Conservation (phyloP, 2,113 vertebrate genomes). For the Sorex fumeus region DNA sequence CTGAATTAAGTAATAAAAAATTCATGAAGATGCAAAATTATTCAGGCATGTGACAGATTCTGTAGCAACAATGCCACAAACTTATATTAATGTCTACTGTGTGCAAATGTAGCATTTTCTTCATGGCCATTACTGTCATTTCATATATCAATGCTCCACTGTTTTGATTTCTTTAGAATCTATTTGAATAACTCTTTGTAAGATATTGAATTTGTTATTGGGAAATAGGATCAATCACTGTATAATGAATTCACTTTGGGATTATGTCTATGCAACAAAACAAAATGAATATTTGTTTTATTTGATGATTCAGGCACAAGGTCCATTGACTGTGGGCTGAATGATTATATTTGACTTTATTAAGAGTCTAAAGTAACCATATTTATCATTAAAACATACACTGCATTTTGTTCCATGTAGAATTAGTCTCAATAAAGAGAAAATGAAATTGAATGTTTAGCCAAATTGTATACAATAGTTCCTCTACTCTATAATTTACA, state of each 20-base stretch:
- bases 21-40: conserved; percentile 77
- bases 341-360: conserved; percentile 53
- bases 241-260: conserved; percentile 66
- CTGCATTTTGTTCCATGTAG: neutral
- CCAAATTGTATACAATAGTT: conserved; percentile 14
- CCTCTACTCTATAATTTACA: conserved; percentile 44
- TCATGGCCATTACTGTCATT: conserved; percentile 66
- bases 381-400: conserved; percentile 48
- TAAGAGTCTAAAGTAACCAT: conserved; percentile 56
- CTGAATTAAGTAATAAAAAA: conserved; percentile 82
- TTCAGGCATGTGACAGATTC: conserved; percentile 74
- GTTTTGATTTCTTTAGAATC: conserved; percentile 66
- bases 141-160: conserved; percentile 44
- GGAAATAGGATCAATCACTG: conserved; percentile 57
- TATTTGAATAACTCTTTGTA: conserved; percentile 57
- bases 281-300: conserved; percentile 57
- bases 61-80: conserved; percentile 75
- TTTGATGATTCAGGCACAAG: conserved; percentile 65
- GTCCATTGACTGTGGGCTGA: conserved; percentile 34
- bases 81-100: conserved; percentile 78
- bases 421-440: conserved; percentile 54
- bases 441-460: conserved; percentile 59
- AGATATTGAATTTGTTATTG: conserved; percentile 51
- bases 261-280: conserved; percentile 65
- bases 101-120: conserved; percentile 83